Base-by-base conservation (phyloP, 2,113 vertebrate genomes). In the Lipophrys pholis region DNA sequence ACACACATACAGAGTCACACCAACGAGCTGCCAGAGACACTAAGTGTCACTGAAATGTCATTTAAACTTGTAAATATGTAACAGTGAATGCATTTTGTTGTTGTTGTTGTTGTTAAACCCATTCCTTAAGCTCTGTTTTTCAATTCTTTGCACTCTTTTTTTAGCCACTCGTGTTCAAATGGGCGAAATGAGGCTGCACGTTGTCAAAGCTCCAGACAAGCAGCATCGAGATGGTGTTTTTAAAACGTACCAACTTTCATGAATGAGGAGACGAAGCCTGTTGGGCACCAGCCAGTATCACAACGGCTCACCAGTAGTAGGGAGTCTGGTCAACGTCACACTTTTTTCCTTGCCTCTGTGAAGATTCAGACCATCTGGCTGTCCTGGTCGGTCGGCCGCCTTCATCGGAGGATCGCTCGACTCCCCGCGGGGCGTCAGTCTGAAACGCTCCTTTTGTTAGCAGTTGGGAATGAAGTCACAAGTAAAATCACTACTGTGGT, bases 281-380 rank as follows among this genome's bases (percentile, higher is more conserved):
- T n/a, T 11, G 12, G 15, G 8, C 15, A 8, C 17, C 15, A 9
- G 6, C 5, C 50, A 48, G 57, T n/a, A n/a, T n/a, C n/a, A n/a
- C n/a, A n/a, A n/a, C 12, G 16, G 5, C 46, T 63, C 15, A 55
- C 14, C 5, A 62, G 30, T 36, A 3, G 42, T 6, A 43, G 17
- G 15, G 12, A 11, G 45, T 51, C 49, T 46, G 3, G 11, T 21
- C n/a, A 49, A 8, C 38, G 5, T n/a, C 12, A 9, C 8, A 7
- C 5, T 55, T 30, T 60, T 61, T 48, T 53, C 11, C 43, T 45
- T 46, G 38, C 21, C 42, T 53, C n/a, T 8, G 6, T 43, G 40
- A 61, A 30, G 56, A 60, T 43, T 42, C 4, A 0, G 38, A 72
- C 50, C 69, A 72, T 72, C 69, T 48, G 58, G 49, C 50, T 7